phyloP scores from a whole-genome alignment of 2,113 vertebrate species.

The Ictalurus punctatus region DNA sequence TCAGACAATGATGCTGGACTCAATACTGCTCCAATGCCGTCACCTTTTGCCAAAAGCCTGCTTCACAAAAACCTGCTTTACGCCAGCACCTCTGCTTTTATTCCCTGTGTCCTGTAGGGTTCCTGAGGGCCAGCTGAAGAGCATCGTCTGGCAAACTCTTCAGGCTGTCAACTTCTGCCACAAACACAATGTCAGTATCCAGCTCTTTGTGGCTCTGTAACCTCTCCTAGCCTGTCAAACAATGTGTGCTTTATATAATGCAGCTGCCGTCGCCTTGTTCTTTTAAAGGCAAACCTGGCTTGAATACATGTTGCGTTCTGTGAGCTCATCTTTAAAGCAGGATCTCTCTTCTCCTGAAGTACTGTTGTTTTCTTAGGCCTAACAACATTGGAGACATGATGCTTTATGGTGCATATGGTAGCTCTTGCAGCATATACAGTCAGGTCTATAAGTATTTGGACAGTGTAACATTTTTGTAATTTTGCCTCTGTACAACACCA shows the following conservation, averaged over 20 bases:
- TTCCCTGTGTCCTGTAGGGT: constrained; percentile 70
- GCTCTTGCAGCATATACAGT: background rate
- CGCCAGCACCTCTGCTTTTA: constrained; percentile 31
- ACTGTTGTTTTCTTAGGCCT: background rate
- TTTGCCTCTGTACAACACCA: too few species aligned
- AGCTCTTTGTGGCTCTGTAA: background rate
- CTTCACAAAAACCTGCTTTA: constrained; percentile 33
- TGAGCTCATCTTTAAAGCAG: background rate
- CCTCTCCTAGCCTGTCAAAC: background rate
- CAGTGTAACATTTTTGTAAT: too few species aligned
- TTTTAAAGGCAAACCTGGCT: background rate
- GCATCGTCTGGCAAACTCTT: constrained; percentile 93
- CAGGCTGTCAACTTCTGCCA: constrained; percentile 97
- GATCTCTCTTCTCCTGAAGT: background rate
- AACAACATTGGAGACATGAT: background rate
- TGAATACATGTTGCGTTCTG: background rate
- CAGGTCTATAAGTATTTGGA: too few species aligned
- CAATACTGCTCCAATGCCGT: too few species aligned
- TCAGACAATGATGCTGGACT: too few species aligned
- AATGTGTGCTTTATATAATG: background rate
- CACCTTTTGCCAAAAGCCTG: too few species aligned
- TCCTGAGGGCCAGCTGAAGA: constrained; percentile 89
- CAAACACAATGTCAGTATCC: constrained; percentile 86
- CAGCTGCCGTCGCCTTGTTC: background rate
- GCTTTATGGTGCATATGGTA: background rate